phyloP scores from a whole-genome alignment of 1,140 invertebrate genomes.

The Camponotus vicinus region DNA sequence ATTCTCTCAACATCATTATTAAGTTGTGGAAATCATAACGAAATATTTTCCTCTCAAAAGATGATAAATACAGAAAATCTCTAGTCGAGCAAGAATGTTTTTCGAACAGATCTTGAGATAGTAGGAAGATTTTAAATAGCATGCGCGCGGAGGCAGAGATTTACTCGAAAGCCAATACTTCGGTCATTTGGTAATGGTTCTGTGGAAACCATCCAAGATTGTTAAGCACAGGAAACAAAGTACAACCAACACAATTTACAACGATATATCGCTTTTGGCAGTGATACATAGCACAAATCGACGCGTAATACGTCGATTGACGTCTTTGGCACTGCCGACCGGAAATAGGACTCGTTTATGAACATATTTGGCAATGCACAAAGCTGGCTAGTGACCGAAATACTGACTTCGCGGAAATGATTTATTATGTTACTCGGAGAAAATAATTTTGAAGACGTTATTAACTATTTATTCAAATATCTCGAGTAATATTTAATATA shows the following conservation, averaged over 20 bases:
- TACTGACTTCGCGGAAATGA: conserved; percentile 23
- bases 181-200: background rate
- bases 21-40: too few species aligned
- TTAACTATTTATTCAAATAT: conserved; percentile 33
- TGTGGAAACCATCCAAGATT: conserved; percentile 40
- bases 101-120: background rate
- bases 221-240: background rate
- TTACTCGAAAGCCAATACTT: conserved; percentile 24
- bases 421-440: background rate
- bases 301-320: conserved; percentile 30
- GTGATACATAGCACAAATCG: background rate
- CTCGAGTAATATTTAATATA: background rate
- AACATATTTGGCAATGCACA: conserved; percentile 23
- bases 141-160: background rate
- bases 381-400: background rate
- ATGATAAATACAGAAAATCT: background rate
- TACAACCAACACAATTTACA: conserved; percentile 9
- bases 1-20: too few species aligned
- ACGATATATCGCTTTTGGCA: conserved; percentile 31
- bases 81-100: conserved; percentile 1
- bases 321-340: conserved; percentile 19
- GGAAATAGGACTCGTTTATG: conserved; percentile 6
- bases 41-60: background rate
- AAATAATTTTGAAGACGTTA: background rate
- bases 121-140: conserved; percentile 17